Percentiles rank a stretch among this genome's conserved stretches.
Evolutionary conservation across 2,113 vertebrate genomes (phyloP).

Genomic region (cat (Felis catus)): DNA sequence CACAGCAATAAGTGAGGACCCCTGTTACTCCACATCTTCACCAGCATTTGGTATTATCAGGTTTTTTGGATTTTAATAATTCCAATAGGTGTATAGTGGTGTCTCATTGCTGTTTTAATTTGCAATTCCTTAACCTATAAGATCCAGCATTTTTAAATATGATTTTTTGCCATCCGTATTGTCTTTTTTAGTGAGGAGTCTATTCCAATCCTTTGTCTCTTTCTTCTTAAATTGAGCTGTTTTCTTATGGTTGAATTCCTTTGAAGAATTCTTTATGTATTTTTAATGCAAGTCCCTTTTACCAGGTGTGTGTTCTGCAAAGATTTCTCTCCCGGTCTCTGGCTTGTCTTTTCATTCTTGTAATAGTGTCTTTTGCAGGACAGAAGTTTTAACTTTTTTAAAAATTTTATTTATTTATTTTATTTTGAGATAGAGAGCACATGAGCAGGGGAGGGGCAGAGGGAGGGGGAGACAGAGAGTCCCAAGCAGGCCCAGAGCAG

Average conservation of each 20-base stretch:
- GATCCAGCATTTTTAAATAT: neutral
- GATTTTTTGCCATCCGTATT: neutral
- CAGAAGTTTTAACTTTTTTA: neutral
- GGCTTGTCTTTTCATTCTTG: neutral
- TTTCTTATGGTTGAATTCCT: neutral
- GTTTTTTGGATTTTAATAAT: neutral
- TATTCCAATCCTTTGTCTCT: neutral
- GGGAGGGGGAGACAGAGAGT: no score
- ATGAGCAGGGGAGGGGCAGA: no score
- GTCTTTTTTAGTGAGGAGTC: neutral
- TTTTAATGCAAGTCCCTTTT: neutral
- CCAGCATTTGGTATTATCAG: neutral
- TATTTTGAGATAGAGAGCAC: no score
- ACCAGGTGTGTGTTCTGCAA: neutral
- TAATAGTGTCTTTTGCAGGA: neutral
- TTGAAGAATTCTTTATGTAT: neutral
- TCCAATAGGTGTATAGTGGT: neutral
- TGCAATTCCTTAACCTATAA: neutral
- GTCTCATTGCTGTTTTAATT: neutral
- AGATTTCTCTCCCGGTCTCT: neutral
- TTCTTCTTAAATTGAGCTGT: neutral
- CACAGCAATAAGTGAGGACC: neutral
- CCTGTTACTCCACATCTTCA: neutral
- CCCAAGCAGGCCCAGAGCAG: no score
- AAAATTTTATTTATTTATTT: no score